Conservation (phyloP, 2,888 invertebrate species). For the Tinea semifulvella region DNA sequence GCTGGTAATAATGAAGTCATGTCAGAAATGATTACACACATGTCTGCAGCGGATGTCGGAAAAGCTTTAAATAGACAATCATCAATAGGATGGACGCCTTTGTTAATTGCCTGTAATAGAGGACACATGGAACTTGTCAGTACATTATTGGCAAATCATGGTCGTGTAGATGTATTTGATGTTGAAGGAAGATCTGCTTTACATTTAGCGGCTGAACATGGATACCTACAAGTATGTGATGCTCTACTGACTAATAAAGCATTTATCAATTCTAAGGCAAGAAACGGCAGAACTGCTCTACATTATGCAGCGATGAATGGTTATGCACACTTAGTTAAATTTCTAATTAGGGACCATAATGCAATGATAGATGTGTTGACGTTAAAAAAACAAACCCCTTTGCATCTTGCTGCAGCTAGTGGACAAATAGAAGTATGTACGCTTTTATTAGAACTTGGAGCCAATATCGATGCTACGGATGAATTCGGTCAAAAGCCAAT, state of each 20-base stretch:
- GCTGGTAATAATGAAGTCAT: conserved; percentile 96
- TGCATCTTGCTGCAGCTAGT: conserved; percentile 95
- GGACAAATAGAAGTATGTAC: conserved; percentile 97
- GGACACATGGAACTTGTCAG: conserved; percentile 95
- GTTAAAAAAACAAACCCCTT: conserved; percentile 94
- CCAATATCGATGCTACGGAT: conserved; percentile 95
- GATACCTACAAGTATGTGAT: conserved; percentile 89
- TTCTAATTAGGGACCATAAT: conserved; percentile 93
- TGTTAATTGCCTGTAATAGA: conserved; percentile 93
- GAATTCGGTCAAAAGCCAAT: conserved; percentile 96
- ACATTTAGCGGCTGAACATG: conserved; percentile 94
- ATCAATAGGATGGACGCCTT: conserved; percentile 95
- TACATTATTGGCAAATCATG: conserved; percentile 90
- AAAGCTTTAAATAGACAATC: conserved; percentile 95
- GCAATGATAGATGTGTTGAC: conserved; percentile 96
- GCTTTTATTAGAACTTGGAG: conserved; percentile 89
- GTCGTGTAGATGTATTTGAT: conserved; percentile 98
- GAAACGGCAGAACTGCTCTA: conserved; percentile 95
- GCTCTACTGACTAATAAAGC: conserved; percentile 94
- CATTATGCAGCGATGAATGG: conserved; percentile 98
- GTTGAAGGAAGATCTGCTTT: conserved; percentile 94
- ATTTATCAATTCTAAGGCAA: conserved; percentile 98
- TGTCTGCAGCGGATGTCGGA: conserved; percentile 90
- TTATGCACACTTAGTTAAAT: conserved; percentile 88
- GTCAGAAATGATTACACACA: conserved; percentile 91